Conservation (phyloP, 2,797 vertebrate genomes). For the Tapera naevia region DNA sequence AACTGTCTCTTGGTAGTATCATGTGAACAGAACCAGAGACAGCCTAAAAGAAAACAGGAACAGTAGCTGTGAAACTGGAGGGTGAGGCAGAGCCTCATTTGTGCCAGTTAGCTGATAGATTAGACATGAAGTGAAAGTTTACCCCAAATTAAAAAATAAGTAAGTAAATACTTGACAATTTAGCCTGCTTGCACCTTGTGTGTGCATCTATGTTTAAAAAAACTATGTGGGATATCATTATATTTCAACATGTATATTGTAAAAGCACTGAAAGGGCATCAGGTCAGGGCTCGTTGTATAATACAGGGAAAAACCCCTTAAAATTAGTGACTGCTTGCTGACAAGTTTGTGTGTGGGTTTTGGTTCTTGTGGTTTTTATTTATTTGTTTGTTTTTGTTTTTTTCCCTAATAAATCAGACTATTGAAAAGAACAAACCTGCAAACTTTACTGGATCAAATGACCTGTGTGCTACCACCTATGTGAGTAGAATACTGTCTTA, state of each 20-base stretch:
- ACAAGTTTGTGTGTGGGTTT: not conserved
- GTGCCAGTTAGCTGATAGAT: not conserved
- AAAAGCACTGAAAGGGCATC: not conserved
- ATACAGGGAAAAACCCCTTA: not conserved
- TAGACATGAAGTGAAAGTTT: not conserved
- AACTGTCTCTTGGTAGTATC: not conserved
- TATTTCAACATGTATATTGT: not conserved
- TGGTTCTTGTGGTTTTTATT: not conserved
- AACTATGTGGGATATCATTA: not conserved
- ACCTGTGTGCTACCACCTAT: not conserved
- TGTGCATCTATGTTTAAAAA: not conserved
- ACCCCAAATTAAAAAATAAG: not conserved
- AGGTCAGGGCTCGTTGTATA: not conserved
- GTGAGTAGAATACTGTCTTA: conserved; percentile 23
- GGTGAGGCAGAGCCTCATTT: not conserved
- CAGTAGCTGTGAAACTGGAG: not conserved
- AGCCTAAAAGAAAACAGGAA: not conserved
- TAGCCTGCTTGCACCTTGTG: not conserved
- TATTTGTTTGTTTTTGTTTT: not conserved
- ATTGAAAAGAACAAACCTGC: not conserved
- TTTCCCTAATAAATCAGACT: not conserved
- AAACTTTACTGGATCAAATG: conserved; percentile 25
- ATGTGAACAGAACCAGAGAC: not conserved
- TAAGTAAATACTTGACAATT: not conserved
- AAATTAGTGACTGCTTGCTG: not conserved